Base-by-base conservation (phyloP, 2,888 invertebrate species). In the Pseudeuparius sepicola region DNA sequence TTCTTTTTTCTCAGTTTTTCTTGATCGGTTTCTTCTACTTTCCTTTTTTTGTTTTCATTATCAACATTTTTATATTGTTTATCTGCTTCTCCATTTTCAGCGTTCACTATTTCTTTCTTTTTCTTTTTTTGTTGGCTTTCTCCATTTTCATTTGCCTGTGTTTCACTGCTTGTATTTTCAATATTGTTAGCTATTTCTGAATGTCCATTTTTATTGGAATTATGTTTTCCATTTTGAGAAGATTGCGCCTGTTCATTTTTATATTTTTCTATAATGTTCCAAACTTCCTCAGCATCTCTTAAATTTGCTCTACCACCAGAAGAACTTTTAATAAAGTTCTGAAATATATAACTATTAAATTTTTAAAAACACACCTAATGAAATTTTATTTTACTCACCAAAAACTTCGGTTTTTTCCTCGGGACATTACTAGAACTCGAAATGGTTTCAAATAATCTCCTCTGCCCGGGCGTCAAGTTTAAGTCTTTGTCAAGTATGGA, bases 351-450 rank as follows among this genome's bases (percentile, higher is more conserved):
- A 24, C 24, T 24, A 13, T 25, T 2, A 11, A 10, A 31, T 14
- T 39, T 10, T n/a, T 28, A 24, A 15, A n/a, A 9, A 20, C 16
- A 12, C 10, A 24, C 24, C 9, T 23, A 20, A 6, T 26, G 17
- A 13, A 14, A 26, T 17, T 15, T 11, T 13, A 18, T 11, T 28
- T 14, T 4, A 28, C 54, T 50, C 52, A 60, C 61, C 44, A 79
- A 59, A 54, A 90, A 92, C 56, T 88, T 90, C 0, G 70, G 67
- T 58, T 83, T 83, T 60, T 89, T 92, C 13, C 88, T 68, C 3
- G 92, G 92, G 46, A 90, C 80, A 55, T 92, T 92, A 24, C 78
- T 45, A 34, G 77, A 53, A 32, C 70, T 73, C 33, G 78, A 73
- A 30, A 90, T 68, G 3, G 66, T 68, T 44, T 79, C 71, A 23